These are phyloP conservation scores for Sardina pilchardus DNA, from an alignment of 2,113 vertebrate species.

Conservation along the genomic window DNA sequence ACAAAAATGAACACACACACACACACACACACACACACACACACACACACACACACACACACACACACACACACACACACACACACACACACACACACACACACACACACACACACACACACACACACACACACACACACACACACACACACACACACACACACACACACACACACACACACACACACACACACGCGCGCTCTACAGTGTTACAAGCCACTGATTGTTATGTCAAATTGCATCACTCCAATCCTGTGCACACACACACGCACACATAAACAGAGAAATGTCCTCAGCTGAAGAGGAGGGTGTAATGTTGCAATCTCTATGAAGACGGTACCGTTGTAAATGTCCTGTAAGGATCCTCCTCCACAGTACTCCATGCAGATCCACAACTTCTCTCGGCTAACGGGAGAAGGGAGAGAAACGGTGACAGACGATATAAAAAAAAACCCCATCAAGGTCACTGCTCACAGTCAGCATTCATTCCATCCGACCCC, in stretches of 20 bases:
- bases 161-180: neutral
- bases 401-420: constrained; percentile 35
- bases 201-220: too few species aligned
- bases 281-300: neutral
- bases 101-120: neutral
- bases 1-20: neutral
- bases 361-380: constrained; percentile 54
- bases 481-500: neutral
- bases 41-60: neutral
- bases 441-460: neutral
- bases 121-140: neutral
- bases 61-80: neutral
- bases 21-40: neutral
- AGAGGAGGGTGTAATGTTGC: neutral
- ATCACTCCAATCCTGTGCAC: neutral
- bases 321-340: constrained; percentile 20
- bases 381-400: constrained; percentile 55
- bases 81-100: neutral
- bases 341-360: constrained; percentile 54
- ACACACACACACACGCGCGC: neutral
- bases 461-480: neutral
- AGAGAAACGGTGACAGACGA: neutral
- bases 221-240: too few species aligned
- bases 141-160: neutral
- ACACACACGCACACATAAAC: neutral